Conservation (phyloP, 2,113 vertebrate genomes). For the Garra rufa region DNA sequence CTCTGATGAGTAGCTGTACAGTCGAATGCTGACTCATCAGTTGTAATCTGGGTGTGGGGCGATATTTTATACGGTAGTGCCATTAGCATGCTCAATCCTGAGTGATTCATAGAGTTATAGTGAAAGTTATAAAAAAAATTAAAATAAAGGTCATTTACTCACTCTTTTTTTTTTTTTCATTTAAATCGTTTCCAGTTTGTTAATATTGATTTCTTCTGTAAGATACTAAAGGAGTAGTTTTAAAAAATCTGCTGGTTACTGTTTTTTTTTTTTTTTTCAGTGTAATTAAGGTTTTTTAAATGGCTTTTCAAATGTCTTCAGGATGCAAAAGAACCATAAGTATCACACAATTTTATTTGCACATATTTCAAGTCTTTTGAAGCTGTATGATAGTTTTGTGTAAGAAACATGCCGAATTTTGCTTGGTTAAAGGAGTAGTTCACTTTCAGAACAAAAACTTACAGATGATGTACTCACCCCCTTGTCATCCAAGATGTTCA, state of each 20-base stretch:
- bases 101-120: not conserved
- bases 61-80: not conserved
- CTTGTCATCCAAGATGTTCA: no score
- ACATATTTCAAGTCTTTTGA: not conserved
- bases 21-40: slow-evolving; percentile 7
- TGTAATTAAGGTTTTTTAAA: no score
- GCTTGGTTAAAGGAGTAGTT: no score
- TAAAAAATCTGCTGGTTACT: not conserved
- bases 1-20: not conserved
- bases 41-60: slow-evolving; percentile 24
- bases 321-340: not conserved
- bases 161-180: not conserved
- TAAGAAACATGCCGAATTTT: not conserved
- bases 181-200: not conserved
- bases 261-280: not conserved
- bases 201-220: not conserved
- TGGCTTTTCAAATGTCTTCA: not conserved
- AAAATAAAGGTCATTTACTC: not conserved
- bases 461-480: no score
- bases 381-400: not conserved
- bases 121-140: not conserved
- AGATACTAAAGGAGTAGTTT: not conserved
- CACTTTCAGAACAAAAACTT: no score
- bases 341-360: not conserved
- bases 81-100: not conserved